These are phyloP conservation scores for Oscheius sp. DNA, from an alignment of 2,888 invertebrate genomes.

Conservation along the genomic window DNA sequence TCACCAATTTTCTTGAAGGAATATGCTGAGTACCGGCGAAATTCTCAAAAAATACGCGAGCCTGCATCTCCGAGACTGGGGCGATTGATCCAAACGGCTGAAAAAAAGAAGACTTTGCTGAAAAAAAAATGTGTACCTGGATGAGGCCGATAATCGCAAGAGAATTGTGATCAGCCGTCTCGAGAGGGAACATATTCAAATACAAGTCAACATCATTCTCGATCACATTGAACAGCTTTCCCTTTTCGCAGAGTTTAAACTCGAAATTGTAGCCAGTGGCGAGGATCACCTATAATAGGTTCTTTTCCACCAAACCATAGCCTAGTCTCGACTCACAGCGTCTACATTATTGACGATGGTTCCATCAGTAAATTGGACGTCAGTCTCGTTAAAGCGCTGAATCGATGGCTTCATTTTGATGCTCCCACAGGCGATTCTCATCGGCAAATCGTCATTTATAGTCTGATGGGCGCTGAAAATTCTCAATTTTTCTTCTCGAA, in stretches of 20 bases:
- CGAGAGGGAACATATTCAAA: constrained; percentile 72
- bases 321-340: constrained; percentile 30
- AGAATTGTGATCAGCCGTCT: constrained; percentile 68
- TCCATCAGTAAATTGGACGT: constrained; percentile 56
- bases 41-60: constrained; percentile 71
- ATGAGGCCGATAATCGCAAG: constrained; percentile 72
- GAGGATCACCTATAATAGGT: constrained; percentile 43
- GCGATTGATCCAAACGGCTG: constrained; percentile 72
- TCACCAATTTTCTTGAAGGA: constrained; percentile 31
- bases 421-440: constrained; percentile 71
- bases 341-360: constrained; percentile 43
- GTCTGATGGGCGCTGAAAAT: constrained; percentile 56
- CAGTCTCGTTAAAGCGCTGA: constrained; percentile 43
- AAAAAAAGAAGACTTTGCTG: no score
- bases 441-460: constrained; percentile 73
- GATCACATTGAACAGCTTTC: constrained; percentile 44
- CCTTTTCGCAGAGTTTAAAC: constrained; percentile 41
- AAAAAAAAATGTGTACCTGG: no score
- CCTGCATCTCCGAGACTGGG: constrained; percentile 73
- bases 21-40: constrained; percentile 43
- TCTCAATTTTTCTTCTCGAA: no score
- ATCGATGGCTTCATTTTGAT: constrained; percentile 52
- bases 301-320: no score
- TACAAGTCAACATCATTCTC: constrained; percentile 67
- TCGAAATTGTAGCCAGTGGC: constrained; percentile 55